Conservation (phyloP, 1,140 invertebrate genomes). For the Cataglyphis hispanica region DNA sequence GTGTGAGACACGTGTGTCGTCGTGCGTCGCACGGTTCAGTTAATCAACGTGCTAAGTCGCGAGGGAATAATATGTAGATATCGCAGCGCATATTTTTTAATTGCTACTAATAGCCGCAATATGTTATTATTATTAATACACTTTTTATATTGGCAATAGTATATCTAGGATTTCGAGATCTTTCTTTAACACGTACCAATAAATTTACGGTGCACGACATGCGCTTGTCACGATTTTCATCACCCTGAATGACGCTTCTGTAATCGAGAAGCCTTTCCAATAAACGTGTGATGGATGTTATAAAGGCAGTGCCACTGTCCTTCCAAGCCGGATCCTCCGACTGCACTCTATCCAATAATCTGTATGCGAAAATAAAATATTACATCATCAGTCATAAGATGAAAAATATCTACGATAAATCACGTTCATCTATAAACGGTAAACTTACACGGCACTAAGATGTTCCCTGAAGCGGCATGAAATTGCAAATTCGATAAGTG, state of each 20-base stretch:
- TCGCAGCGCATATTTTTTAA: background rate
- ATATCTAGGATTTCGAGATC: conserved; percentile 9
- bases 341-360: conserved; percentile 94
- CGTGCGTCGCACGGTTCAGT: conserved; percentile 27
- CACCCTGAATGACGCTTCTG: conserved; percentile 95
- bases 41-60: conserved; percentile 46
- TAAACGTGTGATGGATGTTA: conserved; percentile 95
- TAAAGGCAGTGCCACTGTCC: conserved; percentile 96
- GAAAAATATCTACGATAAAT: background rate
- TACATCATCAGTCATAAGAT: background rate
- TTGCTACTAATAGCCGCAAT: background rate
- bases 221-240: conserved; percentile 96
- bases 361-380: conserved; percentile 82
- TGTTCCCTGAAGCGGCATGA: conserved; percentile 92
- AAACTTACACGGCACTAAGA: conserved; percentile 95
- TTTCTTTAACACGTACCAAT: conserved; percentile 88
- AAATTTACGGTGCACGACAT: conserved; percentile 99
- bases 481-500: conserved; percentile 67
- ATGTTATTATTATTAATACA: conserved; percentile 8
- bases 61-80: conserved; percentile 25
- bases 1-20: background rate
- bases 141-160: conserved; percentile 3
- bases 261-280: conserved; percentile 96
- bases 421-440: conserved; percentile 23
- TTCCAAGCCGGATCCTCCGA: conserved; percentile 95